Conservation (phyloP, 2,888 invertebrate genomes). For the Zonitis immaculata region DNA sequence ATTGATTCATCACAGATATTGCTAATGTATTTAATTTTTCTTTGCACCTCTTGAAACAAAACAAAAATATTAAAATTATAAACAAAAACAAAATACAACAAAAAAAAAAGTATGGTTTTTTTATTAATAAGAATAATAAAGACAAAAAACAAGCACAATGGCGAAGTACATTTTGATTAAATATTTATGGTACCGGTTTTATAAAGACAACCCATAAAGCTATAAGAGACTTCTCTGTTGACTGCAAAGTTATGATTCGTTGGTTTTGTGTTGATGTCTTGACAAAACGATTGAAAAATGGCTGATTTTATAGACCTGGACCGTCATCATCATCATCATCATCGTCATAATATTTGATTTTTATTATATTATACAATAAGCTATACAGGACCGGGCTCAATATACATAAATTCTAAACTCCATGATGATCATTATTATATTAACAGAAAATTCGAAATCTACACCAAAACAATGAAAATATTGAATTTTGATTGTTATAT, state of each 20-base stretch:
- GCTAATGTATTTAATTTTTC: slow-evolving; percentile 92
- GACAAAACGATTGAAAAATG: slow-evolving; percentile 38
- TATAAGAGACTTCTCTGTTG: slow-evolving; percentile 7
- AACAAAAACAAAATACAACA: slow-evolving; percentile 17
- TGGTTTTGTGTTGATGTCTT: slow-evolving; percentile 35
- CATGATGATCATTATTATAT: too few relatives aligned
- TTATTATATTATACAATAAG: too few relatives aligned
- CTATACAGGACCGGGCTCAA: too few relatives aligned
- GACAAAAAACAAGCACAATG: slow-evolving; percentile 13
- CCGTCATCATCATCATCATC: slow-evolving; percentile 10
- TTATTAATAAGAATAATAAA: not conserved
- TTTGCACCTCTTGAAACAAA: slow-evolving; percentile 96
- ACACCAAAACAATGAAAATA: too few relatives aligned
- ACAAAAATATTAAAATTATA: too few relatives aligned
- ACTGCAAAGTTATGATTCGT: slow-evolving; percentile 32
- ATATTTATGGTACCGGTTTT: slow-evolving; percentile 37
- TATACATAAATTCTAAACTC: too few relatives aligned
- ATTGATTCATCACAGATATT: slow-evolving; percentile 96
- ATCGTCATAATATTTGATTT: too few relatives aligned
- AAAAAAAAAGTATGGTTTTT: not conserved
- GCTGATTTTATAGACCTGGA: slow-evolving; percentile 32
- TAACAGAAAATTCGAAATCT: too few relatives aligned
- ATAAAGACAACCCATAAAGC: slow-evolving; percentile 19
- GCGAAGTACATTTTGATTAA: slow-evolving; percentile 29
- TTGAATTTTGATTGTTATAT: too few relatives aligned